Base-by-base conservation (phyloP, 1,140 invertebrate genomes). In the Anoplolepis gracilipes region DNA sequence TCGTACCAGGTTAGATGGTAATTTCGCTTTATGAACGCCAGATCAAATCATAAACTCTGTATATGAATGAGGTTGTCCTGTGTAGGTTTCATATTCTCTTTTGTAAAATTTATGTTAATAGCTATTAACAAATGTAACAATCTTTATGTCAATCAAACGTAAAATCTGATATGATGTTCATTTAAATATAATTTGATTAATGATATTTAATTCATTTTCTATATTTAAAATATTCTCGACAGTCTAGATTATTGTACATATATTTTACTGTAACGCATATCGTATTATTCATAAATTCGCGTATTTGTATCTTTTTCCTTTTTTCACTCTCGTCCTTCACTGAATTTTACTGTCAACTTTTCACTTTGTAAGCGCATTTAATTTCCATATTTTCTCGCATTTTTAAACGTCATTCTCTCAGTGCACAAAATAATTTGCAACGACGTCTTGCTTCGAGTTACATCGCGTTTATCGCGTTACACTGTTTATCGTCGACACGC, bases 11-110 rank as follows among this genome's bases (percentile, higher is more conserved):
- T 22, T 72, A 77, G 42, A 75, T 53, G n/a, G 33, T 39, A 78
- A 77, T 85, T 85, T 55, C 46, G 59, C 33, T 85, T 78, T 62
- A 76, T 28, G 70, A 25, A 75, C 39, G n/a, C 7, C 70, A 8
- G 57, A 84, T 76, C 81, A 53, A 73, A 77, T 22, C 25, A 25
- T 65, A 65, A 85, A 85, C 73, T 62, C 55, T 84, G 69, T 57
- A n/a, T 59, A 64, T 39, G 22, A 16, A 33, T 64, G 39, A 33
- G 46, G 77, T 61, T 5, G 6, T 33, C 10, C 25, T 13, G 11
- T 39, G 33, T 16, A 49, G 30, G 25, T 78, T 57, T 55, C 53
- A 30, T 49, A 62, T 49, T 72, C 57, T 42, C 57, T 64, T 75
- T 53, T 70, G 30, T 22, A 25, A 33, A 55, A 70, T n/a, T 70